A percentile compares a stretch with the other conserved stretches of the same genome.
These are phyloP conservation scores for Nasonia giraulti DNA, from an alignment of 1,140 invertebrate genomes.

Conservation along the genomic window DNA sequence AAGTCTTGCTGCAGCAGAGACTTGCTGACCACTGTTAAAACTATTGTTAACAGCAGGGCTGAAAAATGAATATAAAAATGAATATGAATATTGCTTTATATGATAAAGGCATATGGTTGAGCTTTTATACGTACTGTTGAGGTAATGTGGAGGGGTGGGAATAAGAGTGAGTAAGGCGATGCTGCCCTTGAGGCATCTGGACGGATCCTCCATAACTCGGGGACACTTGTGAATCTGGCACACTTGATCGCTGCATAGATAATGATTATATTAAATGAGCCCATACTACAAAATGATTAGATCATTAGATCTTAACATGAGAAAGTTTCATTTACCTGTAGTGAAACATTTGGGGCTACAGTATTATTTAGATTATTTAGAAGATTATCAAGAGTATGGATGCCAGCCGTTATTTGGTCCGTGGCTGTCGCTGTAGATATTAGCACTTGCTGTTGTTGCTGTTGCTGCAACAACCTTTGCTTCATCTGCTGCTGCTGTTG, in stretches of 20 bases:
- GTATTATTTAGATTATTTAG: slow-evolving; percentile 81
- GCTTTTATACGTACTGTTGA: slow-evolving; percentile 66
- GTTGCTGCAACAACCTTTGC: slow-evolving; percentile 79
- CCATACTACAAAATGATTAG: background rate
- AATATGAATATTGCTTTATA: background rate
- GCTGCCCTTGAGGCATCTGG: slow-evolving; percentile 72
- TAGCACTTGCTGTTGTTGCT: slow-evolving; percentile 82
- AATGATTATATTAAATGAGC: slow-evolving; percentile 11
- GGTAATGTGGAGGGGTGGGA: slow-evolving; percentile 71
- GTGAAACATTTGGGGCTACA: slow-evolving; percentile 87
- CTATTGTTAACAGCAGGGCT: slow-evolving; percentile 71
- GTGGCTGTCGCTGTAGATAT: slow-evolving; percentile 79
- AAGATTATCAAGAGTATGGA: slow-evolving; percentile 85
- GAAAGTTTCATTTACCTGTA: slow-evolving; percentile 73
- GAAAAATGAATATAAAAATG: slow-evolving; percentile 48
- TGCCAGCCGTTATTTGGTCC: slow-evolving; percentile 77
- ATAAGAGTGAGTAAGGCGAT: slow-evolving; percentile 72
- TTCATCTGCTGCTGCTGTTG: slow-evolving; percentile 75
- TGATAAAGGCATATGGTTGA: background rate
- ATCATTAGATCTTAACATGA: background rate
- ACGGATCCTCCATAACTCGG: slow-evolving; percentile 77
- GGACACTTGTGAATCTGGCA: slow-evolving; percentile 83
- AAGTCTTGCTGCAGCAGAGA: slow-evolving; percentile 67
- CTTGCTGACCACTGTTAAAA: slow-evolving; percentile 71
- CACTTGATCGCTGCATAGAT: slow-evolving; percentile 77